Base-by-base conservation (phyloP, 2,888 invertebrate species). In the Acronicta alni region DNA sequence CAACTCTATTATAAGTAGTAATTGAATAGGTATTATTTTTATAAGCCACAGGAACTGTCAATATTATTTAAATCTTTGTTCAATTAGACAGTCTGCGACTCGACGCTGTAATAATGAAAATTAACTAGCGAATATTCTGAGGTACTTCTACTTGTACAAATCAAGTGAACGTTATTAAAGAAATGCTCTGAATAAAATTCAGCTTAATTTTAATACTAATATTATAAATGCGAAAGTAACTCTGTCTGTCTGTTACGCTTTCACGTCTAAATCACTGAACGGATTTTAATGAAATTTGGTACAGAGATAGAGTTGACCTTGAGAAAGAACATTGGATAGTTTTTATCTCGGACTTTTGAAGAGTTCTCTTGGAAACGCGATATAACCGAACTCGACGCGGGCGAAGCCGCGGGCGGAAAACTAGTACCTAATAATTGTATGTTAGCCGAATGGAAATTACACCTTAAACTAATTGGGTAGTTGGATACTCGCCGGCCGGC, bases 401-500 rank as follows among this genome's bases (percentile, higher is more conserved):
- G n/a, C n/a, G n/a, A n/a, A n/a, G n/a, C n/a, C n/a, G n/a, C n/a
- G n/a, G n/a, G n/a, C n/a, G n/a, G n/a, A n/a, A n/a, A n/a, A n/a
- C n/a, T n/a, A n/a, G n/a, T n/a, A n/a, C n/a, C n/a, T n/a, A n/a
- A n/a, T n/a, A 14, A 45, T 45, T 51, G 48, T 47, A n/a, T 48
- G 42, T 53, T 56, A 38, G 35, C 32, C 39, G 26, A 48, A 66
- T 42, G 61, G 37, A 30, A 38, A 55, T 45, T 58, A 62, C 44
- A 57, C 32, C 55, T 45, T 9, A 16, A 48, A 52, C 37, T 55
- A 65, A 59, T 59, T 52, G 47, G 37, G 15, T 9, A 39, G 38
- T 20, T 14, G 38, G 14, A 23, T 17, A 14, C 15, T 17, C 3
- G 30, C 17, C 47, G 14, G 2, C 8, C 7, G 17, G 30, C 14